Evolutionary conservation across 2,113 vertebrate species (phyloP).

Genomic region (Microcebus lehilahytsara): DNA sequence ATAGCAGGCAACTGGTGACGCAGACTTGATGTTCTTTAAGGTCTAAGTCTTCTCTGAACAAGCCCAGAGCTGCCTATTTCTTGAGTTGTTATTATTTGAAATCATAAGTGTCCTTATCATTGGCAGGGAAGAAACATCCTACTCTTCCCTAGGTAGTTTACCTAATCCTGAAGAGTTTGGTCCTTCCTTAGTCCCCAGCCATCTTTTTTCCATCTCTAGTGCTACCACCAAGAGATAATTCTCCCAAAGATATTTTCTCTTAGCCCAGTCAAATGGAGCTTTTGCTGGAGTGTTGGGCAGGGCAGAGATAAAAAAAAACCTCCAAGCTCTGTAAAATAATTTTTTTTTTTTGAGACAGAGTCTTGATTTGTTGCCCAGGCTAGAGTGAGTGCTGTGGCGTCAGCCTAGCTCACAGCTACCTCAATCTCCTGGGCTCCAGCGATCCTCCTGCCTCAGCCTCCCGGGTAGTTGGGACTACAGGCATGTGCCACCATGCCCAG

Average conservation of each 20-base stretch:
- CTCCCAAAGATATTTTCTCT: neutral
- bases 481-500: too few relatives aligned
- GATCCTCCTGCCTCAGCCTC: too few relatives aligned
- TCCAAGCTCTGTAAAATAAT: too few relatives aligned
- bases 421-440: too few relatives aligned
- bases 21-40: accelerated
- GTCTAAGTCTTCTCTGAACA: neutral
- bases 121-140: too few relatives aligned
- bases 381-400: too few relatives aligned
- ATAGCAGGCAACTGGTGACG: neutral
- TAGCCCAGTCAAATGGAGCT: neutral
- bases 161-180: neutral
- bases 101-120: neutral
- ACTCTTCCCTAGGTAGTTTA: neutral
- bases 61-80: neutral
- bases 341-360: too few relatives aligned
- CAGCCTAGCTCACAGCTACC: too few relatives aligned
- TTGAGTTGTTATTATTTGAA: neutral
- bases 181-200: neutral
- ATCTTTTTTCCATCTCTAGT: neutral
- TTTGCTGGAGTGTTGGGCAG: neutral
- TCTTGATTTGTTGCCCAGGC: too few relatives aligned
- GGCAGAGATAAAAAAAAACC: too few relatives aligned
- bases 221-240: neutral
- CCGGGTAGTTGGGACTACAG: too few relatives aligned